Evolutionary conservation across 2,797 vertebrate species (phyloP).

Genomic region (Botia almorhae): DNA sequence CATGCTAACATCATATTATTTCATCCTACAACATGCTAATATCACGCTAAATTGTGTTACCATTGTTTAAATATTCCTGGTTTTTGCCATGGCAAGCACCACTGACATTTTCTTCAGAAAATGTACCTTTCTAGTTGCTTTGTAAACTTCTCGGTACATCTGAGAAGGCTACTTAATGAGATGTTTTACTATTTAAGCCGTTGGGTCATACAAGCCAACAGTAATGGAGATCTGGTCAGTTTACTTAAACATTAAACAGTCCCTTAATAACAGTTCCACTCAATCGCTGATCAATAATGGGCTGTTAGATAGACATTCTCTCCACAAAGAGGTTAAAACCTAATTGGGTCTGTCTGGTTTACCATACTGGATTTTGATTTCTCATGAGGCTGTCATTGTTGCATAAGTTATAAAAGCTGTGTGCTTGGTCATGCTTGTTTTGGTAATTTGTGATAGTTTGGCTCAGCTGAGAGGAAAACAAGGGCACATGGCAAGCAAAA

Average conservation of each 20-base stretch:
- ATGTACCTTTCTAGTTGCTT: background rate
- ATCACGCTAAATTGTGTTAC: too few species aligned
- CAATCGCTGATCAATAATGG: background rate
- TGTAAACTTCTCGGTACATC: background rate
- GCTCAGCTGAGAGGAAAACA: conserved; percentile 38
- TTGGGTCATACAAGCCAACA: background rate
- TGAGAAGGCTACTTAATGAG: background rate
- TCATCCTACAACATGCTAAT: too few species aligned
- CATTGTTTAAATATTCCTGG: too few species aligned
- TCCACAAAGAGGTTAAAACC: background rate
- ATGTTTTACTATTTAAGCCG: background rate
- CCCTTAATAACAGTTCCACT: background rate
- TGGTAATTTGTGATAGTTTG: conserved; percentile 26
- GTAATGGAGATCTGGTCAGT: background rate
- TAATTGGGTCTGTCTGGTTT: conserved; percentile 4
- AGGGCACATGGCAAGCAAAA: background rate
- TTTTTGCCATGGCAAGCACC: too few species aligned
- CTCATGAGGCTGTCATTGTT: conserved; percentile 35
- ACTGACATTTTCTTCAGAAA: too few species aligned
- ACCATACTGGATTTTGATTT: conserved; percentile 10
- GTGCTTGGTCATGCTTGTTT: background rate
- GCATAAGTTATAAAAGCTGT: conserved; percentile 38
- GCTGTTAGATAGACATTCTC: background rate
- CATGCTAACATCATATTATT: too few species aligned
- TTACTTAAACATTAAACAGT: background rate